Base-by-base conservation (phyloP, 2,113 vertebrate species). In the Ifrita kowaldi region DNA sequence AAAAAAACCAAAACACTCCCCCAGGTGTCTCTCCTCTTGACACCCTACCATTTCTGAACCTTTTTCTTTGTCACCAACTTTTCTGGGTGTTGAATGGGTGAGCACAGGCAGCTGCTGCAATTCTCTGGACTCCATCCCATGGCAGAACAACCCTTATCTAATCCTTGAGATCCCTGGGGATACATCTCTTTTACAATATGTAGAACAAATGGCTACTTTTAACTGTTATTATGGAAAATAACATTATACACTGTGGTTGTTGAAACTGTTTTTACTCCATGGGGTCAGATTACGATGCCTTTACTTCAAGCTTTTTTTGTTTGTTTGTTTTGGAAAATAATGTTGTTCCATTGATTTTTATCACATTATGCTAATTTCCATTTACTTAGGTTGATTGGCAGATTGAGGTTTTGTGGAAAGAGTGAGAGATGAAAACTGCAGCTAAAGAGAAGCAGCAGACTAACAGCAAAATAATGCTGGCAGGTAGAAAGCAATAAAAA, bases 1-100 rank as follows among this genome's bases (percentile, higher is more conserved):
- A 74, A 57, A 53, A 30, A 13, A 13, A 37, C n/a, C n/a, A n/a
- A 59, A 23, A 1, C 0, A 0, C 18, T 56, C 39, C 12, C 42
- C 41, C 35, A 33, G 5, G 2, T 62, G 18, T 4, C n/a, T 69
- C 23, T 63, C 16, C 23, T 30, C 50, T 63, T 63, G 13, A 11
- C 28, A 80, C 26, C 10, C 1, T 64, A 55, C 7, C 7, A 77
- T 91, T 84, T 56, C 33, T 49, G 24, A 67, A 47, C 11, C 2
- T 26, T 50, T 28, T 84, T 59, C 4, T n/a, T 23, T 50, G 16
- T 37, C 57, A 63, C 5, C 57, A 71, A 11, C 4, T 71, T 75
- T 85, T 19, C 52, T 47, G 11, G 46, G 2, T 80, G 11, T 81
- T 84, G 42, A 77, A 49, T n/a, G 57, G 16, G 10, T 39, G 52